Percentiles rank a stretch among this genome's conserved stretches.
These are phyloP conservation scores for Vespertilio murinus DNA, from an alignment of 2,797 vertebrate species.

Conservation along the genomic window DNA sequence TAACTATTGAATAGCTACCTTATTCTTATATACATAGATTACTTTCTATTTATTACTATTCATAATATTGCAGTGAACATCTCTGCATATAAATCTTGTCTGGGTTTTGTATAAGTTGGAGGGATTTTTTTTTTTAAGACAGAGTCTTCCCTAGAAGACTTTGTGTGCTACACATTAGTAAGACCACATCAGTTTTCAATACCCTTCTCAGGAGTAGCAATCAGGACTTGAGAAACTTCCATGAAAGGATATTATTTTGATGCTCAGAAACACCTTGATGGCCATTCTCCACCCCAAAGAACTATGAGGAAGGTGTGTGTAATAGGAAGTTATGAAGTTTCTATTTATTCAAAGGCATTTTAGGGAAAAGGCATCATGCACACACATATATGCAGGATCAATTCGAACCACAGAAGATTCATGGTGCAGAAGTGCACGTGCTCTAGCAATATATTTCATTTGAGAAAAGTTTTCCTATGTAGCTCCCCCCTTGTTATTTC, in stretches of 20 bases:
- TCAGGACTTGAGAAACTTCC: not conserved
- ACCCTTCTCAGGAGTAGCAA: not conserved
- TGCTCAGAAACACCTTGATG: not conserved
- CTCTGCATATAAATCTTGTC: not conserved
- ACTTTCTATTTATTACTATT: not conserved
- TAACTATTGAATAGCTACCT: not conserved
- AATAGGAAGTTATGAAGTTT: not conserved
- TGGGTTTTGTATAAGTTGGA: not conserved
- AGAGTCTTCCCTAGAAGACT: not conserved
- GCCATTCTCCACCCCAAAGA: not conserved
- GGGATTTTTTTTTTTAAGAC: not conserved
- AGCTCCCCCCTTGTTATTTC: not conserved
- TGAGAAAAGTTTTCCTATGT: not conserved
- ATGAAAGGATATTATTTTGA: not conserved
- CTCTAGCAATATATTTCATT: constrained; percentile 29
- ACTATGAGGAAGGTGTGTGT: not conserved
- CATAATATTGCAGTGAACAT: not conserved
- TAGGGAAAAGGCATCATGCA: not conserved
- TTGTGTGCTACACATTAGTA: not conserved
- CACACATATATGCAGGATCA: not conserved
- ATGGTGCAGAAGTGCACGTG: not conserved
- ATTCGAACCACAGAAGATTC: not conserved
- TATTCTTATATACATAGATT: not conserved
- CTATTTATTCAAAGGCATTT: constrained; percentile 5
- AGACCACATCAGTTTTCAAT: not conserved